Base-by-base conservation (phyloP, 2,888 invertebrate genomes). In the Hirtodrosophila trivittata region DNA sequence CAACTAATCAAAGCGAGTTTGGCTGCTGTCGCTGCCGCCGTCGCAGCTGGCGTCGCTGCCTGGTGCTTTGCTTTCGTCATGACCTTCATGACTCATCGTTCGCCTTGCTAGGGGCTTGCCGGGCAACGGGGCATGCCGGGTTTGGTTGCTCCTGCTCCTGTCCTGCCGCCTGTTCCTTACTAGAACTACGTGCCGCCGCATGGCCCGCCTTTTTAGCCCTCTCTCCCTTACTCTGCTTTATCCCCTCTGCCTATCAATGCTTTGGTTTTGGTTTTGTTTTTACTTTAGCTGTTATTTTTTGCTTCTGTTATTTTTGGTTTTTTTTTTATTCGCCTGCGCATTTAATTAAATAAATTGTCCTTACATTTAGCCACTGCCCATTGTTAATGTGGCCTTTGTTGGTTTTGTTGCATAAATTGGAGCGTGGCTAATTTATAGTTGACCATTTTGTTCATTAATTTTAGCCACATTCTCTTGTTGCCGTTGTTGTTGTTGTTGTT, bases 11-110 rank as follows among this genome's bases (percentile, higher is more conserved):
- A 83, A 80, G 80, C 80, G 74, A 70, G 66, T 76, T 82, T 82
- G 76, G 70, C 49, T 57, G 54, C 70, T 42, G 60, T 10, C 21
- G 33, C 47, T 63, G 57, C 35, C n/a, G 7, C 6, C 33, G 7
- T 10, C 33, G 35, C 52, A 47, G 16, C 16, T 14, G 9, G 9
- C 37, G 37, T 14, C 46, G 50, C 33, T 45, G 59, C 49, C 54
- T 42, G 64, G 60, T 45, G 67, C 64, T 51, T 51, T 83, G 80
- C 80, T 83, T 83, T 90, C 89, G 89, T 90, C 90, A 90, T 90
- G 90, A 90, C 90, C 90, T 90, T 90, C 90, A 90, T 90, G 90
- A 90, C 90, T 90, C 90, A 90, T 90, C 90, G 86, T 81, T 58
- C 28, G 74, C 43, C 57, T 66, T 60, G 49, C 32, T 8, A n/a